Base-by-base conservation (phyloP, 2,797 vertebrate genomes). In the Apogon hyalosoma region DNA sequence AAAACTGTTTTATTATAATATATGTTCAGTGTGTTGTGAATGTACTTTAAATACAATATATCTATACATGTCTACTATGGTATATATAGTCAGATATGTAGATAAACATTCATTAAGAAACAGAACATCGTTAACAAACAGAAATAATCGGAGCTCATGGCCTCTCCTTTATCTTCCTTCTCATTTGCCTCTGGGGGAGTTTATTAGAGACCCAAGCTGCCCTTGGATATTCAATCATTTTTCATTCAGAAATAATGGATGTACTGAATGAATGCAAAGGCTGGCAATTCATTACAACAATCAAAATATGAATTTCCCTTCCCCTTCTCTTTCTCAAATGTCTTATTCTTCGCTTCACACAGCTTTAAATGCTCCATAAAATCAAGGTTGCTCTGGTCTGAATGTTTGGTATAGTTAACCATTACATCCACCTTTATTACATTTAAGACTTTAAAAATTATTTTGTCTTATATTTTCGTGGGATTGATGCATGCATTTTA, bases 151-250 rank as follows among this genome's bases (percentile, higher is more conserved):
- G 74, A 76, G 51, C 79, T 74, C 73, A 77, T 82, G 77, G 80
- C 61, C 57, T 78, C 81, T 84, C 63, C 52, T 85, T 87, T 75
- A 79, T 79, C 64, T 56, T 71, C 61, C 76, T 77, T 78, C 84
- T 85, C 59, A 66, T 84, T 86, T 59, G 67, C 74, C 64, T 79
- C 66, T 69, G 69, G 54, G 54, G 42, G 80, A 81, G 83, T 88
- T 88, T 84, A 89, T 87, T 89, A 79, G 85, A 88, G 82, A 79
- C 76, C 67, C 63, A 39, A 11, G 51, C 63, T 86, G 84, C 83
- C 86, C 85, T 87, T 86, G 84, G 80, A 86, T 82, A 83, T 88
- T 89, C 80, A 87, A 90, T 88, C 73, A 87, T 70, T 77, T 74
- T 76, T 77, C 80, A 88, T 76, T 79, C 66, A 69, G 75, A 86